Evolutionary conservation across 37 sponge, comb jelly and placozoan species (phyloP).

Genomic region (Halisarca cf. caerulea): DNA sequence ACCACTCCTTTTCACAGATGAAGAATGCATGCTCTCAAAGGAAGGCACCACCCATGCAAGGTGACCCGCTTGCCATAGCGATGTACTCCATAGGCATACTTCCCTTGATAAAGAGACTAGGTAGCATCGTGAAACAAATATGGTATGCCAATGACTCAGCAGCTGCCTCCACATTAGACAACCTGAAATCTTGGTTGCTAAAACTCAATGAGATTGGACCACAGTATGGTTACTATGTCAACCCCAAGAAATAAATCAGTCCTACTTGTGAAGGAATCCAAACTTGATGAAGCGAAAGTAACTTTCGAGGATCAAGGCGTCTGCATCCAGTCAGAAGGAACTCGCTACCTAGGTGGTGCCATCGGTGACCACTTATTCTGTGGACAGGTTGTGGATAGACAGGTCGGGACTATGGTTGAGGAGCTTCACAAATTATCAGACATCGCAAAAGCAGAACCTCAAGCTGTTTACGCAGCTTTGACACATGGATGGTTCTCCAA

Average conservation of each 20-base stretch:
- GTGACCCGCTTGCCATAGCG: no score
- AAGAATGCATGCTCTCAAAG: no score
- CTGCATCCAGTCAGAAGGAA: neutral
- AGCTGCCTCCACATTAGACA: neutral
- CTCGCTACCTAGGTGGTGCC: slow-evolving; percentile 21
- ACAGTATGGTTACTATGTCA: slow-evolving; percentile 26
- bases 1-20: no score
- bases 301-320: slow-evolving; percentile 5
- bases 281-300: neutral
- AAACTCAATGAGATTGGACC: slow-evolving; percentile 1
- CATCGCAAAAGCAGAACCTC: slow-evolving; percentile 14
- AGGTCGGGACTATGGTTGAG: neutral
- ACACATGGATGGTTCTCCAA: neutral
- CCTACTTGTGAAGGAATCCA: neutral
- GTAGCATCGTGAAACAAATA: no score
- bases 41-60: no score
- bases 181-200: slow-evolving; percentile 20
- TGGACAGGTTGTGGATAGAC: neutral
- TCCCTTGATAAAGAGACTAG: no score
- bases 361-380: neutral
- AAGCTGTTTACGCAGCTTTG: neutral
- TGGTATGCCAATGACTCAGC: no score
- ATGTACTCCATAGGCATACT: no score
- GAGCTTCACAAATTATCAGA: neutral
- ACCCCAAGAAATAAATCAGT: neutral